Evolutionary conservation across 2,888 invertebrate species (phyloP).

Genomic region (Pardosa pseudoannulata): DNA sequence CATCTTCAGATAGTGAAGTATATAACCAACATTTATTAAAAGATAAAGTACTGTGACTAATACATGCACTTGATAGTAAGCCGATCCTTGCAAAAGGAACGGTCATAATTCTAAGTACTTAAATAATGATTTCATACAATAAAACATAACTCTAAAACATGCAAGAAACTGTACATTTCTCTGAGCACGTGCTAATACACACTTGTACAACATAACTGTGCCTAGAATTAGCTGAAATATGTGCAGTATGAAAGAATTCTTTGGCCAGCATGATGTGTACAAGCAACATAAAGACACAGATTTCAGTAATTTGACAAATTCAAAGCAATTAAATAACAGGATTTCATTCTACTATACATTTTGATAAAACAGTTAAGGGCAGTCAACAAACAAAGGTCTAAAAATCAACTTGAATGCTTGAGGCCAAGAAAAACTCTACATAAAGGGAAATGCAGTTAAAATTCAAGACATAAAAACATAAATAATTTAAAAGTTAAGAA

Average conservation of each 20-base stretch:
- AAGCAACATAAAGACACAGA: slow-evolving; percentile 23
- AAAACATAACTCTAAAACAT: slow-evolving; percentile 23
- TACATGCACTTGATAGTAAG: slow-evolving; percentile 27
- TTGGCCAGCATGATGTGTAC: slow-evolving; percentile 34
- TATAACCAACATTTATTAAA: slow-evolving; percentile 30
- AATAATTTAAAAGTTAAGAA: slow-evolving; percentile 18
- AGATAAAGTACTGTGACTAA: slow-evolving; percentile 33
- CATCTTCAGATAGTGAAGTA: slow-evolving; percentile 18
- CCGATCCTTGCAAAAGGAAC: slow-evolving; percentile 1
- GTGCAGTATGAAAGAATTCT: slow-evolving; percentile 32
- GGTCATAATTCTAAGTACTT: slow-evolving; percentile 22
- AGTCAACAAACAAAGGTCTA: slow-evolving; percentile 13
- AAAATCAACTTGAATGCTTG: not conserved
- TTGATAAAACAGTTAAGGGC: slow-evolving; percentile 15
- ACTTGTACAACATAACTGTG: slow-evolving; percentile 34
- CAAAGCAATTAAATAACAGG: slow-evolving; percentile 8
- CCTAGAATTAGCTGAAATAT: slow-evolving; percentile 36
- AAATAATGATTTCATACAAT: slow-evolving; percentile 31
- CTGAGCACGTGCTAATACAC: slow-evolving; percentile 25
- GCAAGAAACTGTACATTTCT: slow-evolving; percentile 17
- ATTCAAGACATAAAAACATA: slow-evolving; percentile 10
- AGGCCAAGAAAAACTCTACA: not conserved
- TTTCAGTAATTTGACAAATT: slow-evolving; percentile 11
- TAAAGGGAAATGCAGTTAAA: slow-evolving; percentile 16
- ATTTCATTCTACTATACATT: slow-evolving; percentile 15